phyloP scores from a whole-genome alignment of 1,140 invertebrate genomes.

The Drosophila kikkawai region DNA sequence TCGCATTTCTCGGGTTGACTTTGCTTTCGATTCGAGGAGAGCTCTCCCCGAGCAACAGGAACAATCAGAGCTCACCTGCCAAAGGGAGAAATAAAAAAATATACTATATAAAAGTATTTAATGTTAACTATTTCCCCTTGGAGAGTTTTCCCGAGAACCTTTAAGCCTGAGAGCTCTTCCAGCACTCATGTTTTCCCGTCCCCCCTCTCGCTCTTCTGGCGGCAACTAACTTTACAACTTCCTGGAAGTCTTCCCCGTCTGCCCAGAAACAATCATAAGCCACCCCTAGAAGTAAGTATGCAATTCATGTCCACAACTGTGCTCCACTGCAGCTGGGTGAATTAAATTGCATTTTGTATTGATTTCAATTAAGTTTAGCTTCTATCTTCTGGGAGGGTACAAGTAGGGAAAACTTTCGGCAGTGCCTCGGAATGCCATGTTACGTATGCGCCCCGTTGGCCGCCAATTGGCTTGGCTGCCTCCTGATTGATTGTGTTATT shows the following conservation, averaged over 20 bases:
- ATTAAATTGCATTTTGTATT: constrained; percentile 68
- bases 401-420: constrained; percentile 13
- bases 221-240: constrained; percentile 52
- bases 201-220: neutral
- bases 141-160: neutral
- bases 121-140: neutral
- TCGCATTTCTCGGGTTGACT: constrained; percentile 12
- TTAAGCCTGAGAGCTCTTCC: neutral
- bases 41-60: constrained; percentile 21
- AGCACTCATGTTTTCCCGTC: neutral
- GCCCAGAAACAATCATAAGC: constrained; percentile 40
- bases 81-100: constrained; percentile 10
- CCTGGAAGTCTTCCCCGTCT: constrained; percentile 17
- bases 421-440: constrained; percentile 11
- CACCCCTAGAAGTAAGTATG: constrained; percentile 26
- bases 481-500: constrained; percentile 62
- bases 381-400: neutral
- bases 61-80: constrained; percentile 56
- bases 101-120: neutral
- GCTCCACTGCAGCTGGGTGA: constrained; percentile 12
- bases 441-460: constrained; percentile 53
- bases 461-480: constrained; percentile 25
- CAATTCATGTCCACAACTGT: constrained; percentile 15
- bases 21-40: constrained; percentile 6
- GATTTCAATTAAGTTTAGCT: constrained; percentile 60